Conservation (phyloP, 92 coral and sea anemone species). For the Pocillopora grandis region DNA sequence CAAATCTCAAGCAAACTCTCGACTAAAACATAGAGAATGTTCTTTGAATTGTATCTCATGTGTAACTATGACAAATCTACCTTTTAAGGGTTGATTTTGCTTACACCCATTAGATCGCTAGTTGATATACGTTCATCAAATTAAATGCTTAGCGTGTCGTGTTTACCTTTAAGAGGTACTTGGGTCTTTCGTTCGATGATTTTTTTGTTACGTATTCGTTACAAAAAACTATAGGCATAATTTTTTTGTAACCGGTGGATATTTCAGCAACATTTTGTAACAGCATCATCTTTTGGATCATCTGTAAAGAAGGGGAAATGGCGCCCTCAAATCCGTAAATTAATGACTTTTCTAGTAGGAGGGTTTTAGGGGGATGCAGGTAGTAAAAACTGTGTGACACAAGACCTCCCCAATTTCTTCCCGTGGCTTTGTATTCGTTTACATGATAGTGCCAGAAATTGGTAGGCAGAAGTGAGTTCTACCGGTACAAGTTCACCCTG, state of each 20-base stretch:
- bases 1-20: not conserved
- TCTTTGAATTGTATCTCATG: not conserved
- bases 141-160: not conserved
- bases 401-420: too few relatives aligned
- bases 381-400: too few relatives aligned
- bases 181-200: conserved; percentile 1
- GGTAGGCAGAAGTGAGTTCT: too few relatives aligned
- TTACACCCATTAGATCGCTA: not conserved
- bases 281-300: too few relatives aligned
- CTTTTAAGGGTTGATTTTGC: not conserved
- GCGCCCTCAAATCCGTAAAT: too few relatives aligned
- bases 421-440: too few relatives aligned
- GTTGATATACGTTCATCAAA: not conserved
- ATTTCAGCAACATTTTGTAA: too few relatives aligned
- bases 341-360: too few relatives aligned
- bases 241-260: not conserved
- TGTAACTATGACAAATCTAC: not conserved
- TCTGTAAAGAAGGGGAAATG: too few relatives aligned
- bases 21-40: not conserved
- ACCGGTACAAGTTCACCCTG: too few relatives aligned
- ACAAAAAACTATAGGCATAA: not conserved
- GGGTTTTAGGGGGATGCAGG: too few relatives aligned
- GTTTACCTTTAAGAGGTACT: not conserved
- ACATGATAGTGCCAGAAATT: too few relatives aligned
- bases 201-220: not conserved